Percentiles rank a stretch among this genome's conserved stretches.
phyloP scores from a whole-genome alignment of 2,113 vertebrate genomes.

The Nematolebias whitei region DNA sequence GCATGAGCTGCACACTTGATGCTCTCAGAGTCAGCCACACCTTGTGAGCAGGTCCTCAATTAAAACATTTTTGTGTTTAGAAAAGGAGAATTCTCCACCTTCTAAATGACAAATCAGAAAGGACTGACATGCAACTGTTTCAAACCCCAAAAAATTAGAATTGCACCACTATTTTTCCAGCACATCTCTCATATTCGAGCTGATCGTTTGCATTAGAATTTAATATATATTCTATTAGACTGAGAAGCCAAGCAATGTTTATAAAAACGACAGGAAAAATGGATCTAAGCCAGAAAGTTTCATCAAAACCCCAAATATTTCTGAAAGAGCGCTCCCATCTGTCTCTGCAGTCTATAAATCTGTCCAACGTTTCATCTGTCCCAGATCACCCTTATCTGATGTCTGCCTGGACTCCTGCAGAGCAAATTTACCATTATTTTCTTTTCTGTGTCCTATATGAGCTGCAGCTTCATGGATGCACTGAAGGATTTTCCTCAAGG shows the following conservation, averaged over 20 bases:
- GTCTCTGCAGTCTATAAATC: constrained; percentile 3
- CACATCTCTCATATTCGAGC: too few species aligned
- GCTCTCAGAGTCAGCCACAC: constrained; percentile 1
- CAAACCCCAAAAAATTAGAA: too few species aligned
- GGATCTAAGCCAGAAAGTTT: constrained; percentile 1
- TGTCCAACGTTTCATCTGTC: constrained; percentile 15
- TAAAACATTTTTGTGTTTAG: background rate
- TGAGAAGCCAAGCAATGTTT: background rate
- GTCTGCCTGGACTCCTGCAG: background rate
- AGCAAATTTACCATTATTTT: background rate
- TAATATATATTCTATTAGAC: background rate
- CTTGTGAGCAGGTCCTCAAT: background rate
- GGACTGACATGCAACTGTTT: background rate
- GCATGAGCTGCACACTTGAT: background rate
- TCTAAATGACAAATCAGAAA: background rate
- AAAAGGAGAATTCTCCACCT: background rate
- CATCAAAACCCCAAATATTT: constrained; percentile 10
- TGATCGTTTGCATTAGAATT: too few species aligned
- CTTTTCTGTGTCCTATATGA: background rate
- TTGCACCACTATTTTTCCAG: too few species aligned
- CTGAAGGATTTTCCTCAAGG: constrained; percentile 17
- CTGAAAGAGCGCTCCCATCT: constrained; percentile 19
- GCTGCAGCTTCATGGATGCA: background rate
- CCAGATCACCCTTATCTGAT: background rate
- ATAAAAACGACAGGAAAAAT: background rate